These are phyloP conservation scores for Neoitamus cyanurus DNA, from an alignment of 2,888 invertebrate species.

Conservation along the genomic window DNA sequence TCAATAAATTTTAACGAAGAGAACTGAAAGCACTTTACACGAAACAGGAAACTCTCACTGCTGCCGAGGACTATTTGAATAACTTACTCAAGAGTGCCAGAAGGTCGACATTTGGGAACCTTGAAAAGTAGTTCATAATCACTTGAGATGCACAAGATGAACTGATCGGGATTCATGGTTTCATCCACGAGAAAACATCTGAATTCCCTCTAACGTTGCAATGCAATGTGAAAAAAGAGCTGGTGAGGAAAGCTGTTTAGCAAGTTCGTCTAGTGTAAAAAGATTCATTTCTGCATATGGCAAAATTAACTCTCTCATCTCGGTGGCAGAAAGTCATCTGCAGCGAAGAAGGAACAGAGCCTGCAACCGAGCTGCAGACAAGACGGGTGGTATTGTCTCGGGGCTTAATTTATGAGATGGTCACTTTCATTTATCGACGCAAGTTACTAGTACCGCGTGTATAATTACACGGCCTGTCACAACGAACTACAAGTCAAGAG, in stretches of 20 bases:
- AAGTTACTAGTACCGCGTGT: background rate
- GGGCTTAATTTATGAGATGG: background rate
- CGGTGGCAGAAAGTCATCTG: background rate
- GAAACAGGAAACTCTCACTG: background rate
- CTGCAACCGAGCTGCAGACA: background rate
- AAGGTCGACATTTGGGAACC: conserved; percentile 40
- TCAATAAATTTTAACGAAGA: background rate
- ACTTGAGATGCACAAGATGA: background rate
- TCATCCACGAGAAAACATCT: conserved; percentile 31
- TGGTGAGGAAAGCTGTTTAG: conserved; percentile 28
- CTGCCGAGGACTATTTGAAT: background rate
- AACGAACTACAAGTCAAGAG: background rate
- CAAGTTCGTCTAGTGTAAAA: background rate
- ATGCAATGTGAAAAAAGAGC: background rate
- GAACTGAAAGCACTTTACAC: background rate
- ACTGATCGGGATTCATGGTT: conserved; percentile 26
- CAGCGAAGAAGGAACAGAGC: background rate
- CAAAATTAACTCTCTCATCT: conserved; percentile 32
- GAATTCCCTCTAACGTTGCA: conserved; percentile 3
- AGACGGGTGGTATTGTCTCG: background rate
- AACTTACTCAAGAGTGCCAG: conserved; percentile 31
- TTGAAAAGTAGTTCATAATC: conserved; percentile 44
- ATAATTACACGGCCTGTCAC: background rate
- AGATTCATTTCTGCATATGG: conserved; percentile 28
- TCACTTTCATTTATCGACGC: conserved; percentile 30